Evolutionary conservation across 2,113 vertebrate species (phyloP).

Genomic region (Gymnogyps californianus): DNA sequence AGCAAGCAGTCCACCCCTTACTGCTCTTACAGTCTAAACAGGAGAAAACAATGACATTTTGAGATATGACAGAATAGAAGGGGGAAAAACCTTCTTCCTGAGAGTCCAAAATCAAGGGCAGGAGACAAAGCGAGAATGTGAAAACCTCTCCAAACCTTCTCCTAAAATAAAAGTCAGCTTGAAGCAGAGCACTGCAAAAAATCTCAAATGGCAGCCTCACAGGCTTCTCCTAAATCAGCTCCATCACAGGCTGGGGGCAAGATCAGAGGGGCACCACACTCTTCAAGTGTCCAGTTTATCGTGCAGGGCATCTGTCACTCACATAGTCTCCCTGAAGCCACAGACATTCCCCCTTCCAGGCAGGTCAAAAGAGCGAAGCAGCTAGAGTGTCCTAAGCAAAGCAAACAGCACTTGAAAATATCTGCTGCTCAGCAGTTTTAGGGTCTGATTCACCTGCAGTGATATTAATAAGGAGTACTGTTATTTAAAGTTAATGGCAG

Average conservation of each 20-base stretch:
- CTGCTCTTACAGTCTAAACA: neutral
- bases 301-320: neutral
- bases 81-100: neutral
- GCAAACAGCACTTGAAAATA: neutral
- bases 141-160: neutral
- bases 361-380: neutral
- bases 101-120: neutral
- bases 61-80: neutral
- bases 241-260: neutral
- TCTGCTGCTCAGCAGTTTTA: neutral
- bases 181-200: neutral
- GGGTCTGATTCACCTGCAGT: neutral
- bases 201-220: neutral
- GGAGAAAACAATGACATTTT: neutral
- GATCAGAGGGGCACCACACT: neutral
- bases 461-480: neutral
- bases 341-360: neutral
- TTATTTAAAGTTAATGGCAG: neutral
- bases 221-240: neutral
- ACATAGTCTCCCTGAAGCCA: neutral
- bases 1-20: neutral
- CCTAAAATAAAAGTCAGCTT: neutral
- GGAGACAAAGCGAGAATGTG: neutral
- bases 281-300: neutral
- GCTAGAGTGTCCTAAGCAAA: neutral